Base-by-base conservation (phyloP, 2,113 vertebrate species). In the Pteruthius melanotis region DNA sequence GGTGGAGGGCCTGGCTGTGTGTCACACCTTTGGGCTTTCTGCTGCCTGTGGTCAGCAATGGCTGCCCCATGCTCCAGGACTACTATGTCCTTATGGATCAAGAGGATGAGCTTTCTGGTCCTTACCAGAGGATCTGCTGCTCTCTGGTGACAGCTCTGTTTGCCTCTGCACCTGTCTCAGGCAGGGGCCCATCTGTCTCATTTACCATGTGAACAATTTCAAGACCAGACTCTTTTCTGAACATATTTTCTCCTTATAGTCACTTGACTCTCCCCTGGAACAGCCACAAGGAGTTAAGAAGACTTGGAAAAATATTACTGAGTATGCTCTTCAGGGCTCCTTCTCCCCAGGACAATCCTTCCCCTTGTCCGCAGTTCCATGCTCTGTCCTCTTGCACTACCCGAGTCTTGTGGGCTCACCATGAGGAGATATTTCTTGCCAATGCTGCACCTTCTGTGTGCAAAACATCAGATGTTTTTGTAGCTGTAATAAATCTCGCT, bases 21-120 rank as follows among this genome's bases (percentile, higher is more conserved):
- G 69, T 78, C 42, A 72, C 60, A 39, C 15, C 50, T 61, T 24
- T 4, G 0, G 20, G 35, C 50, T 71, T 83, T 69, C 59, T 40
- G 33, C 69, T 56, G 23, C 22, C 42, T 65, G 35, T 2, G 0
- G 33, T 5, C 1, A 0, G 8, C 33, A 33, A 69, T 1, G 19
- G 40, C 31, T 69, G 28, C 50, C 19, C 44, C 30, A 45, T 1
- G 5, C 27, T 53, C 35, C 78, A 72, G 69, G 22, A 87, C 42
- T 61, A 15, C 3, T 17, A 23, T 2, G 11, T 66, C 47, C 44
- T 76, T 31, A 40, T 0, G 1, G n/a, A 61, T 27, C 40, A 71
- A 47, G 37, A 84, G 24, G 35, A 87, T n/a, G 17, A 77, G 6
- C 33, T 88, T 74, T 33, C 80, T n/a, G n/a, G n/a, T n/a, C n/a